These are phyloP conservation scores for Bryconaethiops microstoma DNA, from an alignment of 2,797 vertebrate genomes.

Conservation along the genomic window DNA sequence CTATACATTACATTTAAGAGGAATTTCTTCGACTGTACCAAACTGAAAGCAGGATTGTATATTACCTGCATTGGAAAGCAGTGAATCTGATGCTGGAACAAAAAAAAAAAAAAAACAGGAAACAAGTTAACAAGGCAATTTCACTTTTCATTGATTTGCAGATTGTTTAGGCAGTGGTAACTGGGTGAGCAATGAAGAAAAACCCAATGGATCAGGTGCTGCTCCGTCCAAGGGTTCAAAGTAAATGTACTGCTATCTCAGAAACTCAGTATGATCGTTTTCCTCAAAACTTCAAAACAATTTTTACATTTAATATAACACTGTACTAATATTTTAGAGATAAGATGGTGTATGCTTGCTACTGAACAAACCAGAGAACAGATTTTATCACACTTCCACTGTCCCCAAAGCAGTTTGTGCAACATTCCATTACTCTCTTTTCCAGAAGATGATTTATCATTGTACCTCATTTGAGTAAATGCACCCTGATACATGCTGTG, in stretches of 20 bases:
- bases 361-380: background rate
- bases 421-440: background rate
- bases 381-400: background rate
- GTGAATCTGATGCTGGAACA: slow-evolving; percentile 74
- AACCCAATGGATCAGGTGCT: background rate
- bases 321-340: too few species aligned
- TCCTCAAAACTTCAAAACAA: background rate
- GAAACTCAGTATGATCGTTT: background rate
- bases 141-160: background rate
- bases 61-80: slow-evolving; percentile 71
- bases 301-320: background rate
- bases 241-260: background rate
- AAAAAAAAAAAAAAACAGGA: slow-evolving; percentile 29
- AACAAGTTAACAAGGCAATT: background rate
- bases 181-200: background rate
- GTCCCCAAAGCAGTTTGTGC: background rate
- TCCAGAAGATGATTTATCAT: background rate
- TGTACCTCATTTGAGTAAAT: too few species aligned
- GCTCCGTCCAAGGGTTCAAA: background rate
- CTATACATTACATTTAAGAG: too few species aligned
- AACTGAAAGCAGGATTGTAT: too few species aligned
- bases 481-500: too few species aligned
- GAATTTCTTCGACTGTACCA: background rate
- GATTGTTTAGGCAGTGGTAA: background rate
- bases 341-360: background rate